Base-by-base conservation (phyloP, 37 sponge, comb jelly and placozoan genomes). In the Chondrosia reniformis region DNA sequence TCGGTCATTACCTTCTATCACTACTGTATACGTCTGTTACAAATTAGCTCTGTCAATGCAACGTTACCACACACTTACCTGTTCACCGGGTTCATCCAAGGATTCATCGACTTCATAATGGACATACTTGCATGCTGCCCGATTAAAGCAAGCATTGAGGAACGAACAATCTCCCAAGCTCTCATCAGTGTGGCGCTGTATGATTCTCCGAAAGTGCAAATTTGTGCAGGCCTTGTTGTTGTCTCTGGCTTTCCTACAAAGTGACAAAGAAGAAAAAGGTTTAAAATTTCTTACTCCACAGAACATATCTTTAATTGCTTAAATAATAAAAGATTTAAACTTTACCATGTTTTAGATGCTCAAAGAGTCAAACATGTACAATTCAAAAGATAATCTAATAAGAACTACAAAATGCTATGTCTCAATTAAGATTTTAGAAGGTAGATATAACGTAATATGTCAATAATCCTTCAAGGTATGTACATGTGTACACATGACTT, bases 71-170 rank as follows among this genome's bases (percentile, higher is more conserved):
- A 49, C 27, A 43, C 66, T 46, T 30, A 66, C 64, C n/a, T 64
- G 24, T 69, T 79, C 67, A 37, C 30, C 43, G 1, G 67, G 80
- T 0, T 77, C 67, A 46, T 87, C 87, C 7, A 76, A 59, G 0
- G 79, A 63, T 43, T 77, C 75, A 66, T 97, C 97, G 10, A 97
- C 84, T 45, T 85, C 82, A 63, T 97, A 97, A 86, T 97, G 97
- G 3, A 97, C 94, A 79, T 87, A 97, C 82, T 97, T 97, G 79
- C 97, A 97, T 7, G 97, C 91, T 77, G 93, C 94, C 81, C 88
- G 80, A 82, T 97, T 94, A 69, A 97, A 97, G 76, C 97, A 97
- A 17, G 97, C 93, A 83, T 97, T 97, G 46, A 97, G 92, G 80
- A 97, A 97, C 33, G 97, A 97, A 74, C 97, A 97, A 66, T 97